These are phyloP conservation scores for Parasteatoda lunata DNA, from an alignment of 2,888 invertebrate genomes.

Conservation along the genomic window DNA sequence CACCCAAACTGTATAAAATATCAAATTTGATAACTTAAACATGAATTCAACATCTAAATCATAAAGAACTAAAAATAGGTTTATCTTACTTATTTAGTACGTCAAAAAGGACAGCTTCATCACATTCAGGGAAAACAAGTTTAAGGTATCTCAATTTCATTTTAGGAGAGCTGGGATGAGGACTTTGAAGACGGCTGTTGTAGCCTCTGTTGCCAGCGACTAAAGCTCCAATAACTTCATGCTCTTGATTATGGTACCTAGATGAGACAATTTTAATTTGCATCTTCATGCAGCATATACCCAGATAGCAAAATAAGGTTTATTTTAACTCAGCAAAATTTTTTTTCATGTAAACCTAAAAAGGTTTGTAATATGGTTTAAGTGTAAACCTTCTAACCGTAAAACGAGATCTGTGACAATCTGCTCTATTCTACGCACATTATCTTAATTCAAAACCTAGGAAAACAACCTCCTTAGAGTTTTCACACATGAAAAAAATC, in stretches of 20 bases:
- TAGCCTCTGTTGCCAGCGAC: constrained; percentile 66
- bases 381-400: too few species aligned
- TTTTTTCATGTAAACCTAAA: too few species aligned
- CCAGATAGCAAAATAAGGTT: background rate
- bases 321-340: background rate
- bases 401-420: too few species aligned
- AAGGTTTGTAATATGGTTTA: too few species aligned
- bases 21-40: too few species aligned
- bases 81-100: constrained; percentile 70
- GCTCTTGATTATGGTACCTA: constrained; percentile 70
- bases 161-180: constrained; percentile 70
- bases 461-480: too few species aligned
- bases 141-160: constrained; percentile 83
- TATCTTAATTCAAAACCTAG: too few species aligned
- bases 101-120: constrained; percentile 89
- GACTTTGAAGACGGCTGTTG: constrained; percentile 57
- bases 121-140: constrained; percentile 91
- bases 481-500: too few species aligned
- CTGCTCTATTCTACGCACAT: too few species aligned
- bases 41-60: too few species aligned
- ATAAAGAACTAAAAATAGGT: too few species aligned
- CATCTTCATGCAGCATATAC: background rate
- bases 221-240: constrained; percentile 70
- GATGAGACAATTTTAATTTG: background rate
- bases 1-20: too few species aligned